Evolutionary conservation across 2,797 vertebrate species (phyloP).

Genomic region (Pseudomugil tenellus): DNA sequence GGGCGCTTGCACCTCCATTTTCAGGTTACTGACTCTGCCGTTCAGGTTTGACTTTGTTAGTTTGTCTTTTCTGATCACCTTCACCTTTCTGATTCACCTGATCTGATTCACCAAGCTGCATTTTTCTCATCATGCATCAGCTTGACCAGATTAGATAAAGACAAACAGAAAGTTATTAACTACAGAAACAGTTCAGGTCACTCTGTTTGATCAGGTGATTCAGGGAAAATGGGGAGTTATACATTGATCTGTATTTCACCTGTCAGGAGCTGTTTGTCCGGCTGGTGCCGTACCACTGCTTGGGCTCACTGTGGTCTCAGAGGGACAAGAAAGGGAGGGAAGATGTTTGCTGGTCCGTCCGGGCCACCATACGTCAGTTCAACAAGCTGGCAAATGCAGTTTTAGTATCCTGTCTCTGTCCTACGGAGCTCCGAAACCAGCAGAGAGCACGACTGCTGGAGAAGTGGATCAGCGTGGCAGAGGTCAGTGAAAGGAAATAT

Average conservation of each 20-base stretch:
- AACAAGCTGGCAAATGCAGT: slow-evolving; percentile 90
- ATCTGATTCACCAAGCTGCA: neutral
- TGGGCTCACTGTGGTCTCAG: slow-evolving; percentile 91
- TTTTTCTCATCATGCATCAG: neutral
- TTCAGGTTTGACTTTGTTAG: too few species aligned
- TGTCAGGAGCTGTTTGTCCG: slow-evolving; percentile 89
- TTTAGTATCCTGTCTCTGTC: slow-evolving; percentile 86
- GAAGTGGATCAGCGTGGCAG: slow-evolving; percentile 93
- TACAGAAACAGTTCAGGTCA: too few species aligned
- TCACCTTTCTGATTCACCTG: too few species aligned
- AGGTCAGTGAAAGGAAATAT: slow-evolving; percentile 75
- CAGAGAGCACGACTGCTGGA: slow-evolving; percentile 90
- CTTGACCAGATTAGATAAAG: neutral
- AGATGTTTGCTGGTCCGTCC: slow-evolving; percentile 87
- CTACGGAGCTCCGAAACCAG: slow-evolving; percentile 84
- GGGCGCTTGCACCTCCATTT: neutral
- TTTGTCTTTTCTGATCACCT: too few species aligned
- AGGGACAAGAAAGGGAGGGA: slow-evolving; percentile 88
- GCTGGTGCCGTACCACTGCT: slow-evolving; percentile 92
- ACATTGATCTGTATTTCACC: neutral
- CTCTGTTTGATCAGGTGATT: slow-evolving; percentile 1
- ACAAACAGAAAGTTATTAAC: too few species aligned
- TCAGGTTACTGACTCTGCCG: neutral
- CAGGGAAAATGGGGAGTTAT: neutral
- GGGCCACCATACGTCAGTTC: slow-evolving; percentile 92